Base-by-base conservation (phyloP, 2,888 invertebrate genomes). In the Drosophila kanekoi region DNA sequence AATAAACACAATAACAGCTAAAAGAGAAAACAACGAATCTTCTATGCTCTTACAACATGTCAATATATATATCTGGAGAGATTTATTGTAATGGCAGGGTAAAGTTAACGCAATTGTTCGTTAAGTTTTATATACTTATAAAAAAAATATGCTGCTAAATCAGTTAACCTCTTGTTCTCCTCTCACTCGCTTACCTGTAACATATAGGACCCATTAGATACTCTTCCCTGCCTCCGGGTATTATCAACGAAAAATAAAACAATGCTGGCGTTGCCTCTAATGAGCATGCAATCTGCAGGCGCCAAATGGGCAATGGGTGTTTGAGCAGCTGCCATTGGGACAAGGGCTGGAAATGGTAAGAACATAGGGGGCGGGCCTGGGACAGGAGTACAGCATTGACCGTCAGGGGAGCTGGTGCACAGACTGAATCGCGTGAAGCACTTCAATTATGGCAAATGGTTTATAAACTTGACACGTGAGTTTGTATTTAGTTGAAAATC, bases 281-380 rank as follows among this genome's bases (percentile, higher is more conserved):
- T 72, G 71, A 75, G 51, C 71, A 65, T 79, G 72, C 65, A 61
- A 64, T 72, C 65, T 67, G 66, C 61, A 60, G 85, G 68, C 66
- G 69, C 52, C 57, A 70, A 77, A 80, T 77, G 83, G 58, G 37
- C 70, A 74, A 66, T 77, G 63, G 72, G 59, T 87, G 71, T 81
- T 82, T 88, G 66, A 67, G 60, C 82, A 87, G 89, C 84, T 82
- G 82, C 67, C 71, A 62, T 59, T 72, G 87, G 77, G 70, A 67
- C 33, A 45, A 52, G 40, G 11, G 32, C n/a, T 5, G 58, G 41
- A 32, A 43, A 10, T 54, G 51, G 32, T 37, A 10, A 37, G 35
- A 35, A n/a, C 23, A 35, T 33, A 16, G 4, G 23, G 59, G 37
- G 13, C 28, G 41, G 33, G 40, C 5, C 38, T 9, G 37, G 33